Conservation (phyloP, 2,888 invertebrate species). For the Ectobius pallidus region DNA sequence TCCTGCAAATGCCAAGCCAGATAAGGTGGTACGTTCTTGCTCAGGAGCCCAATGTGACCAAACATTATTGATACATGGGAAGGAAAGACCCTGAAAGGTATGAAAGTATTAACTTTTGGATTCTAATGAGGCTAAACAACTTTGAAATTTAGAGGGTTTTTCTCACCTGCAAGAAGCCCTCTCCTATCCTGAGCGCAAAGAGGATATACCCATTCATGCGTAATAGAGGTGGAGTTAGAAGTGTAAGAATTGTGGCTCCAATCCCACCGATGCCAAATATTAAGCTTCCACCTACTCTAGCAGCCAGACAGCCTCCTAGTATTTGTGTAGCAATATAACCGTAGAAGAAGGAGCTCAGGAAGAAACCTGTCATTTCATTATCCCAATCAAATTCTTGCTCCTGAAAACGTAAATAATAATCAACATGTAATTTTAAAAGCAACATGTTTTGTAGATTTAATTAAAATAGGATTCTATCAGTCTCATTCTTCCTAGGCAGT, state of each 20-base stretch:
- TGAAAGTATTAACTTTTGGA: too few relatives aligned
- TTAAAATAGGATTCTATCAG: too few relatives aligned
- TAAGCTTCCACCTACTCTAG: slow-evolving; percentile 83
- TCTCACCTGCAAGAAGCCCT: slow-evolving; percentile 80
- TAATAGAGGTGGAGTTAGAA: slow-evolving; percentile 80
- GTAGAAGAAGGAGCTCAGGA: slow-evolving; percentile 88
- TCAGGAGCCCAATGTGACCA: slow-evolving; percentile 87
- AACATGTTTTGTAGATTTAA: too few relatives aligned
- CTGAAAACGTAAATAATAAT: too few relatives aligned
- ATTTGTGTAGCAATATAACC: slow-evolving; percentile 84
- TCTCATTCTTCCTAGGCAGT: too few relatives aligned
- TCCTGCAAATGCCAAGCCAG: slow-evolving; percentile 84
- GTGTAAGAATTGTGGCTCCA: slow-evolving; percentile 76
- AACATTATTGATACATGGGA: slow-evolving; percentile 81
- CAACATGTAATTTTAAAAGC: too few relatives aligned
- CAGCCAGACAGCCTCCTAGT: slow-evolving; percentile 82
- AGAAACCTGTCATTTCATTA: slow-evolving; percentile 74
- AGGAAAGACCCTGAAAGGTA: slow-evolving; percentile 80
- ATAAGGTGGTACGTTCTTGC: slow-evolving; percentile 76
- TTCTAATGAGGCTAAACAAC: too few relatives aligned
- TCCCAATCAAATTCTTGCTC: slow-evolving; percentile 83
- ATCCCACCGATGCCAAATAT: slow-evolving; percentile 73
- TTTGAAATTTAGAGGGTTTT: too few relatives aligned
- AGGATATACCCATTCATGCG: slow-evolving; percentile 72
- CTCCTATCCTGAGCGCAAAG: slow-evolving; percentile 73